Evolutionary conservation across 2,888 invertebrate genomes (phyloP).

Genomic region (Nymphalis urticae): DNA sequence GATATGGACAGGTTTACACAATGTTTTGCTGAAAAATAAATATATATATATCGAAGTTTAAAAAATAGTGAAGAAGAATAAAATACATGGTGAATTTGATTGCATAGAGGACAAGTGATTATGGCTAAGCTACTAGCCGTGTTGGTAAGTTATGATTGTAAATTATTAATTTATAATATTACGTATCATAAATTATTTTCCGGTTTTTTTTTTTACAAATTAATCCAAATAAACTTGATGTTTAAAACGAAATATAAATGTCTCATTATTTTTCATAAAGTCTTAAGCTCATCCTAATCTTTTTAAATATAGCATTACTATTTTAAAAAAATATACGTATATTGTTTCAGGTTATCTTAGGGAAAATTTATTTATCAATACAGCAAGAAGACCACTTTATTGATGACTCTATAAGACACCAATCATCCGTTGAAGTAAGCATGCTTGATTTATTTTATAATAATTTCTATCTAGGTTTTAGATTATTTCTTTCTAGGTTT

Average conservation of each 20-base stretch:
- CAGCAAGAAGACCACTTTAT: constrained; percentile 61
- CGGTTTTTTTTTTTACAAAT: no score
- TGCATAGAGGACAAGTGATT: constrained; percentile 37
- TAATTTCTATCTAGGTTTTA: no score
- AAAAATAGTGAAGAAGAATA: constrained; percentile 43
- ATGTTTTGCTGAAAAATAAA: constrained; percentile 40
- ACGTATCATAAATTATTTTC: no score
- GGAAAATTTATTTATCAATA: constrained; percentile 61
- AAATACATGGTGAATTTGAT: constrained; percentile 38
- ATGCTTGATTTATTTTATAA: constrained; percentile 15
- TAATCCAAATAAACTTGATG: no score
- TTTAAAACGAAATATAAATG: no score
- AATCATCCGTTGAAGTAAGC: constrained; percentile 56
- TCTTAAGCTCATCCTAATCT: no score
- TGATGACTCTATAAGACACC: constrained; percentile 45
- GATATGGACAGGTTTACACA: constrained; percentile 63
- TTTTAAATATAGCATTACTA: no score
- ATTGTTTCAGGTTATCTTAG: constrained; percentile 60
- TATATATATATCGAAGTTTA: constrained; percentile 27
- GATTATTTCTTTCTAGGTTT: no score
- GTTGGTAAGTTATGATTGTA: constrained; percentile 52
- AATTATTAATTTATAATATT: not conserved
- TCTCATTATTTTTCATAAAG: no score
- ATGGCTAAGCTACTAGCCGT: constrained; percentile 63
- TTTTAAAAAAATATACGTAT: not conserved